Evolutionary conservation across 30 jellyfish, hydroid and myxozoan genomes (phyloP).

Genomic region (Sanderia malayensis): DNA sequence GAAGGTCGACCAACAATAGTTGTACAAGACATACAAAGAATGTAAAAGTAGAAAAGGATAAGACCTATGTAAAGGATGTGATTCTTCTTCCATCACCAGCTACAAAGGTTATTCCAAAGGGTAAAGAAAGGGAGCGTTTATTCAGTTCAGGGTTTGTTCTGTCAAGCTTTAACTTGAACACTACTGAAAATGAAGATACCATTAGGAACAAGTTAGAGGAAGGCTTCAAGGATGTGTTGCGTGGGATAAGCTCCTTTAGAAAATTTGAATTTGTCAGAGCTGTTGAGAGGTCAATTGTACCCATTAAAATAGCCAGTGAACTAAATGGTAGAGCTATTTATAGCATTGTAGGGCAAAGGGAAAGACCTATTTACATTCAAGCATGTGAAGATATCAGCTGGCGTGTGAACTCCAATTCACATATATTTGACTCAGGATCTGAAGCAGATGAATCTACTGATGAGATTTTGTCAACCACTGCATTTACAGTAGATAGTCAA

Average conservation of each 20-base stretch:
- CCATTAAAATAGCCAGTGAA: conserved; percentile 14
- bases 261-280: conserved; percentile 48
- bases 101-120: not conserved
- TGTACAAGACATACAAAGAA: not conserved
- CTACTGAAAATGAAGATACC: conserved; percentile 2
- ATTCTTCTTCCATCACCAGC: conserved; percentile 10
- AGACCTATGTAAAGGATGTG: conserved; percentile 1
- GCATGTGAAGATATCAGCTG: conserved; percentile 17
- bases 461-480: conserved; percentile 4
- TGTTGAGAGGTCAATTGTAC: conserved; percentile 16
- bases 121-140: not conserved
- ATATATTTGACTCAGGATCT: not conserved
- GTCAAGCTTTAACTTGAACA: not conserved
- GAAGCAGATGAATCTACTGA: conserved; percentile 19
- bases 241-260: not conserved
- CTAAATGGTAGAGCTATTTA: conserved; percentile 16
- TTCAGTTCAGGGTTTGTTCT: conserved; percentile 1
- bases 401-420: not conserved
- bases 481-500: not conserved
- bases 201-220: conserved; percentile 1
- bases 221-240: conserved; percentile 12
- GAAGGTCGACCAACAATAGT: not conserved
- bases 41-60: not conserved
- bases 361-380: conserved; percentile 23
- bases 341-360: conserved; percentile 19